These are phyloP conservation scores for Torymus auratus DNA, from an alignment of 2,888 invertebrate genomes.

Conservation along the genomic window DNA sequence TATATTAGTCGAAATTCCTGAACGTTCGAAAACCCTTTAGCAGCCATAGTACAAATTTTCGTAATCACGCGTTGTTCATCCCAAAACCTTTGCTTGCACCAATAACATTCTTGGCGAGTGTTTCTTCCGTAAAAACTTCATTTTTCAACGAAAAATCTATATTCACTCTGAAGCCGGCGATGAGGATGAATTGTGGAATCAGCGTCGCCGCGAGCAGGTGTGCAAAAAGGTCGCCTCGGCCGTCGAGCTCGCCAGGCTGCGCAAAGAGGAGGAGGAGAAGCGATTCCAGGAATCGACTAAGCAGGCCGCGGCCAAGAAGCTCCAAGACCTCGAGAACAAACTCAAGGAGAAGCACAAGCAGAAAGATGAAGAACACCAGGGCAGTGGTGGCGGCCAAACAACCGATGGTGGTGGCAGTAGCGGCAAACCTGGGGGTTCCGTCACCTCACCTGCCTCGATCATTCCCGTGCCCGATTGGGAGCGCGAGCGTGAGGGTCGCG, in stretches of 20 bases:
- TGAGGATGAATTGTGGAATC: slow-evolving; percentile 85
- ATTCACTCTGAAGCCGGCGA: slow-evolving; percentile 67
- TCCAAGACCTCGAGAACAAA: slow-evolving; percentile 84
- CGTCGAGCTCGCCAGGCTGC: slow-evolving; percentile 89
- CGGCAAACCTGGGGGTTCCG: slow-evolving; percentile 6
- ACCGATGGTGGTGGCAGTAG: background rate
- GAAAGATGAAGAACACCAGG: slow-evolving; percentile 69
- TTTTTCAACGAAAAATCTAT: no score
- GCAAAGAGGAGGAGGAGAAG: slow-evolving; percentile 93
- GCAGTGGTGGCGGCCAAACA: slow-evolving; percentile 19
- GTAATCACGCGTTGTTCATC: background rate
- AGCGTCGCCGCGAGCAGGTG: slow-evolving; percentile 83
- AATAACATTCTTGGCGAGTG: background rate
- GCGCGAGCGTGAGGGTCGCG: slow-evolving; percentile 75
- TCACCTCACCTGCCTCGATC: slow-evolving; percentile 11
- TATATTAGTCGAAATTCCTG: no score
- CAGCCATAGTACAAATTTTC: no score
- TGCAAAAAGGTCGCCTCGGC: slow-evolving; percentile 86
- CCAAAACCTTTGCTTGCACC: background rate
- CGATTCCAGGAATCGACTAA: slow-evolving; percentile 83
- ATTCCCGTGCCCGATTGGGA: slow-evolving; percentile 78
- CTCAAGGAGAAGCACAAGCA: slow-evolving; percentile 80
- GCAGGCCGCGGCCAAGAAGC: slow-evolving; percentile 82
- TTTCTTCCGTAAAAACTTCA: background rate
- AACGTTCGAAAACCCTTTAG: no score